Conservation (phyloP, 2,113 vertebrate genomes). For the Paramormyrops kingsleyae region DNA sequence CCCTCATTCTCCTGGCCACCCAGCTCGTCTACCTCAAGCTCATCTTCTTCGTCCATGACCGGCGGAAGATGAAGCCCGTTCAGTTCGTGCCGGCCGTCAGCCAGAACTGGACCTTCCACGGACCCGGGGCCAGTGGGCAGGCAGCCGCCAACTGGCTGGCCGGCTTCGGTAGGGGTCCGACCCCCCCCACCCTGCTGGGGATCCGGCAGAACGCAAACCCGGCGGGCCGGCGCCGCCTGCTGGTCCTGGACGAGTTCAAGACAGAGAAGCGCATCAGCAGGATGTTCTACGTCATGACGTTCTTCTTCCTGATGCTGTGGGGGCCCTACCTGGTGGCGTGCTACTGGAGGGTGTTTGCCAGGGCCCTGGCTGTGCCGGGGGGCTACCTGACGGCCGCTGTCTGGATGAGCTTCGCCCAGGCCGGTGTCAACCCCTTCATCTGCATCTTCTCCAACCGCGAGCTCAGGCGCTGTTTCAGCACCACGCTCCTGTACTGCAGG, state of each 20-base stretch:
- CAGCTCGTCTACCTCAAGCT: conserved; percentile 99
- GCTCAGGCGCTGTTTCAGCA: conserved; percentile 99
- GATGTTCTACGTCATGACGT: conserved; percentile 99
- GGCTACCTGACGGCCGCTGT: conserved; percentile 97
- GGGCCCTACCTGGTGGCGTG: conserved; percentile 97
- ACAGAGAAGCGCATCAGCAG: conserved; percentile 99
- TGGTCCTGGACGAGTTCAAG: conserved; percentile 98
- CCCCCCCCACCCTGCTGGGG: conserved; percentile 94
- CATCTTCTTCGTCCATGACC: conserved; percentile 98
- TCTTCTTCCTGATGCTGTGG: conserved; percentile 97
- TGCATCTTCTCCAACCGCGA: conserved; percentile 99
- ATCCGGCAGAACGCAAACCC: conserved; percentile 96
- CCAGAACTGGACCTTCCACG: conserved; percentile 99
- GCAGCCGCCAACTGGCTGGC: conserved; percentile 98
- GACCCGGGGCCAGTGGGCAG: conserved; percentile 94
- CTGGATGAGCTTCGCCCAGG: conserved; percentile 99
- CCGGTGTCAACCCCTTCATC: conserved; percentile 99
- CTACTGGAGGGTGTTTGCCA: conserved; percentile 98
- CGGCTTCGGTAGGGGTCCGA: conserved; percentile 95
- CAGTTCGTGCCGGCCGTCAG: conserved; percentile 98
- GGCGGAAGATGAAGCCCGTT: conserved; percentile 99
- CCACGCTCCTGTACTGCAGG: conserved; percentile 99
- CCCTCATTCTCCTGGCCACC: conserved; percentile 96
- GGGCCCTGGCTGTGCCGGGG: conserved; percentile 87
- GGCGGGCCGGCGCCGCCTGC: conserved; percentile 86